Percentiles rank a stretch among this genome's conserved stretches.
These are phyloP conservation scores for Campylomormyrus tamandua DNA, from an alignment of 2,113 vertebrate species.

Conservation along the genomic window DNA sequence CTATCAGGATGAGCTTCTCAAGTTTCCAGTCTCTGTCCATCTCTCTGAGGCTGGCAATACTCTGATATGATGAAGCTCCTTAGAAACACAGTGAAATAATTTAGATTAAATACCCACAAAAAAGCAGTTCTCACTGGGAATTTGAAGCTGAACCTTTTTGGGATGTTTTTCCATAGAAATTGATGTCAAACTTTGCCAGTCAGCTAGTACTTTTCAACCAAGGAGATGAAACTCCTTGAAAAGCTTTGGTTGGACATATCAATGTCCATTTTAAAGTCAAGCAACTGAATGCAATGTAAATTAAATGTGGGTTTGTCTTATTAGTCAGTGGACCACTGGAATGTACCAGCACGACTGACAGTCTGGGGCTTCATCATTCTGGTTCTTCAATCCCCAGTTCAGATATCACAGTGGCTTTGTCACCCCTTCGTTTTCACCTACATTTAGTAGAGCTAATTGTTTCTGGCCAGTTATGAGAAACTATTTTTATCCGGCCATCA, in stretches of 20 bases:
- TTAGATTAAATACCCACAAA: background rate
- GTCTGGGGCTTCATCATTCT: background rate
- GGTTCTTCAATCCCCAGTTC: background rate
- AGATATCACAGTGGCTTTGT: background rate
- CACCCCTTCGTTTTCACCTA: background rate
- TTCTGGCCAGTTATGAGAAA: constrained; percentile 4
- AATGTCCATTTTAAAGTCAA: background rate
- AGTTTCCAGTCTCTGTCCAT: background rate
- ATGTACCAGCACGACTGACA: background rate
- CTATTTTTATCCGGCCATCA: constrained; percentile 41
- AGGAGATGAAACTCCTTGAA: background rate
- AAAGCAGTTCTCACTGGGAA: background rate
- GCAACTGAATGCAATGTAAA: background rate
- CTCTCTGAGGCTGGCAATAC: background rate
- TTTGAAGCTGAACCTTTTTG: background rate
- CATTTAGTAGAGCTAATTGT: background rate
- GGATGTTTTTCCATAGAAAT: background rate
- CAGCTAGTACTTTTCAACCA: background rate
- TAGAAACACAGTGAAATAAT: background rate
- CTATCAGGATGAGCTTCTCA: background rate
- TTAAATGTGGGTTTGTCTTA: background rate
- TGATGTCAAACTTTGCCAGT: background rate
- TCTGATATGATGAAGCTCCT: background rate
- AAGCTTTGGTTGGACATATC: background rate
- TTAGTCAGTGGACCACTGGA: background rate